A percentile compares a stretch with the other conserved stretches of the same genome.
Evolutionary conservation across 2,797 vertebrate genomes (phyloP).

Genomic region (Helicolenus hilgendorfi): DNA sequence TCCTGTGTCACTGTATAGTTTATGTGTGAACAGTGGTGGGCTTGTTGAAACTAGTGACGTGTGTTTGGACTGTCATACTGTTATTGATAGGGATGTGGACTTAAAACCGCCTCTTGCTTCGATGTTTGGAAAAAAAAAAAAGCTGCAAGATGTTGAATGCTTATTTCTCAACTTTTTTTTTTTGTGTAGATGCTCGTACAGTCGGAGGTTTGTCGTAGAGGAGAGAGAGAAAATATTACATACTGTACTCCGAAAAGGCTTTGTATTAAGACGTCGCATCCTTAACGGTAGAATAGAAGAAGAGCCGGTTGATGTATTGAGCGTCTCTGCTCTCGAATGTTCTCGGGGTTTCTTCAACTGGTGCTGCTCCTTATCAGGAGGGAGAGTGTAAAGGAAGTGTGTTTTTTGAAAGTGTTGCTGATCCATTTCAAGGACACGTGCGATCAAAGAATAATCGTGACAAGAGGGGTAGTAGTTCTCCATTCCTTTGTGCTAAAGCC

Average conservation of each 20-base stretch:
- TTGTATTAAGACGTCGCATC: slow-evolving; percentile 15
- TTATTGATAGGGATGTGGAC: slow-evolving; percentile 74
- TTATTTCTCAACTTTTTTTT: slow-evolving; percentile 32
- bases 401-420: slow-evolving; percentile 32
- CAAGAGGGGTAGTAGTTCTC: slow-evolving; percentile 16
- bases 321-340: slow-evolving; percentile 58
- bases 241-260: background rate
- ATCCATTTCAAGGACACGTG: slow-evolving; percentile 46
- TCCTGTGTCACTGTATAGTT: slow-evolving; percentile 78
- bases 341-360: slow-evolving; percentile 49
- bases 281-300: background rate
- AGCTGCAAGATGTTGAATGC: slow-evolving; percentile 43
- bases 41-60: slow-evolving; percentile 70
- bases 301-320: background rate
- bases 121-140: slow-evolving; percentile 48
- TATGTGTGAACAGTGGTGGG: slow-evolving; percentile 76
- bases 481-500: slow-evolving; percentile 45
- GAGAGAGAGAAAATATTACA: slow-evolving; percentile 11
- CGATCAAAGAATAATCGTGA: slow-evolving; percentile 48
- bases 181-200: slow-evolving; percentile 28
- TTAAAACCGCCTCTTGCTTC: slow-evolving; percentile 57
- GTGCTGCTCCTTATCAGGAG: slow-evolving; percentile 60
- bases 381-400: slow-evolving; percentile 34
- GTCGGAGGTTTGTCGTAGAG: slow-evolving; percentile 23
- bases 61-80: slow-evolving; percentile 83